phyloP scores from a whole-genome alignment of 2,888 invertebrate genomes.

The Malacosoma neustria region DNA sequence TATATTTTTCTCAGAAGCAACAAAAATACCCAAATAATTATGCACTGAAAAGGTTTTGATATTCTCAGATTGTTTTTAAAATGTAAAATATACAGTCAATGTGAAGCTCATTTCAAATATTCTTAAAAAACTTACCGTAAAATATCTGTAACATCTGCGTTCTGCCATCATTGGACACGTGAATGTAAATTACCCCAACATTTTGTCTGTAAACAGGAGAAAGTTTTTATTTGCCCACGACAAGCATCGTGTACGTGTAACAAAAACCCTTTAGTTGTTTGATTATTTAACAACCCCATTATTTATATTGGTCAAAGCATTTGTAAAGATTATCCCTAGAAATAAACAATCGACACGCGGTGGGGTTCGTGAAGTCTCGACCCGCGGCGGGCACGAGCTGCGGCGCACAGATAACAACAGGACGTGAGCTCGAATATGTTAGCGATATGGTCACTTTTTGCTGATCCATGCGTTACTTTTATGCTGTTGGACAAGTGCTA shows the following conservation, averaged over 20 bases:
- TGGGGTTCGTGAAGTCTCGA: constrained; percentile 13
- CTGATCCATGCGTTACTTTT: constrained; percentile 26
- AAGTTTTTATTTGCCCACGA: background rate
- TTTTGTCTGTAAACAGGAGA: background rate
- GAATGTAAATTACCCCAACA: background rate
- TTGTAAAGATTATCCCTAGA: constrained; percentile 50
- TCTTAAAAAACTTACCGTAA: background rate
- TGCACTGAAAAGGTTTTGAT: background rate
- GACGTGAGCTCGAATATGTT: constrained; percentile 58
- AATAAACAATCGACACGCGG: constrained; percentile 46
- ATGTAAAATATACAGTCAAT: background rate
- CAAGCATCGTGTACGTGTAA: background rate
- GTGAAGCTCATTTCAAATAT: background rate
- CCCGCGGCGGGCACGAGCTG: constrained; percentile 23
- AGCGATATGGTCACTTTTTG: constrained; percentile 42
- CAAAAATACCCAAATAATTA: background rate
- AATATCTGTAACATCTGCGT: background rate
- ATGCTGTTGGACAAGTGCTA: constrained; percentile 2
- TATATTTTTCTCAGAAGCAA: background rate
- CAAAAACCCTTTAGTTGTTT: constrained; percentile 4
- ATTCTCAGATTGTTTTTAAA: background rate
- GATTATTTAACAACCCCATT: constrained; percentile 15
- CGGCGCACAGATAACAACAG: constrained; percentile 36
- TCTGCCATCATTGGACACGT: background rate
- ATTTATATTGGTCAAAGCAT: constrained; percentile 24